Base-by-base conservation (phyloP, 2,797 vertebrate genomes). In the Anas georgica region DNA sequence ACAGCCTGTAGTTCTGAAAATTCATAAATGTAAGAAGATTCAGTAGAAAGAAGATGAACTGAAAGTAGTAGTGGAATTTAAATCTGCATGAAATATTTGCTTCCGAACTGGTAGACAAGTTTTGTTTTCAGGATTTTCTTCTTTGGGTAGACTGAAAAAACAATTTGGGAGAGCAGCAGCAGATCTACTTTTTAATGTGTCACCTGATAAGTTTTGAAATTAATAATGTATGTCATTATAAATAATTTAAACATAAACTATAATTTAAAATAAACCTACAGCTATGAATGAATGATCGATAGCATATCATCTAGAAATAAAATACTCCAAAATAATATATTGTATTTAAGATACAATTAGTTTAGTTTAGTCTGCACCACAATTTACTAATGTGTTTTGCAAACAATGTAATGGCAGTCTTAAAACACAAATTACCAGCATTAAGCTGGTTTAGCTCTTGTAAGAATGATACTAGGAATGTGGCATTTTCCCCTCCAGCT, bases 361-460 rank as follows among this genome's bases (percentile, higher is more conserved):
- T 80, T 74, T 78, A 17, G 35, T 77, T 88, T 80, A 95, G 52
- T 86, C 39, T 95, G 59, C 33, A 41, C 35, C 46, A 64, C 9
- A 64, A 26, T 76, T 94, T 92, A 52, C 60, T 67, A 50, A 80
- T 72, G 55, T 58, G 54, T 93, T 90, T 93, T 77, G 22, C n/a
- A 59, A 63, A 77, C 52, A 91, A n/a, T 55, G 12, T 78, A 76
- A 86, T 70, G 68, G 55, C 55, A 80, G 15, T 83, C 13, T 91
- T 91, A 84, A 90, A 95, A 55, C 23, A 68, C 70, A 26, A 94
- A 76, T 95, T 95, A 86, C 31, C 84, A 12, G 39, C 39, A 93
- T 95, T 86, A 93, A 90, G n/a, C n/a, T 78, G 43, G 55, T 67
- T 92, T 93, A 92, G 52, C 39, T 92, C 17, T 60, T 88, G 4